Conservation (phyloP, 2,113 vertebrate species). For the Lophotis ruficrista region DNA sequence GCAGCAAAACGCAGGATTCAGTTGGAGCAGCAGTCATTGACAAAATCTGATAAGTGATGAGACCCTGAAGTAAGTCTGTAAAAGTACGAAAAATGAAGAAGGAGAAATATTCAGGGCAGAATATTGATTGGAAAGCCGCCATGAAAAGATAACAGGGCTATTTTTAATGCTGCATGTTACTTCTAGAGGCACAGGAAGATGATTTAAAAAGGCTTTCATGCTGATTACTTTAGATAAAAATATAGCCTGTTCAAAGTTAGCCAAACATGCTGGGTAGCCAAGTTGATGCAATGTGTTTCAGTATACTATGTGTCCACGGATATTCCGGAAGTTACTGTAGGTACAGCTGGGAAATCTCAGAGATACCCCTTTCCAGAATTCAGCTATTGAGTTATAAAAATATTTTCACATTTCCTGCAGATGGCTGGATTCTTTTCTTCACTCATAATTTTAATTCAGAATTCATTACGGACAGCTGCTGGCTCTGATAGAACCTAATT, state of each 20-base stretch:
- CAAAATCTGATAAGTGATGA: constrained; percentile 43
- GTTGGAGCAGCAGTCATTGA: background rate
- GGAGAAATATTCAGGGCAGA: constrained; percentile 56
- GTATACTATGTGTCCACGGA: constrained; percentile 38
- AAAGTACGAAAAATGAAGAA: constrained; percentile 55
- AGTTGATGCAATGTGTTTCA: constrained; percentile 64
- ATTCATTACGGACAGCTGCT: constrained; percentile 83
- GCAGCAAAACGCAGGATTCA: constrained; percentile 8
- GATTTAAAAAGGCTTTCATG: constrained; percentile 65
- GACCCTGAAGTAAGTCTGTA: constrained; percentile 40
- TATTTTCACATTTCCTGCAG: constrained; percentile 83
- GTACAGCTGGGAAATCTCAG: constrained; percentile 80
- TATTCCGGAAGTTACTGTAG: constrained; percentile 70
- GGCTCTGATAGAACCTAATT: constrained; percentile 78
- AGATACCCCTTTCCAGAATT: constrained; percentile 69
- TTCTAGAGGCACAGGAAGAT: constrained; percentile 48
- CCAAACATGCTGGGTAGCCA: constrained; percentile 33
- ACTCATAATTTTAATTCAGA: constrained; percentile 79
- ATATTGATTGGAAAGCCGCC: constrained; percentile 61
- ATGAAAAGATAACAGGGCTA: constrained; percentile 66
- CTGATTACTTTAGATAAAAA: constrained; percentile 75
- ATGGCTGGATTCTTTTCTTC: constrained; percentile 79
- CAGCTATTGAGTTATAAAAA: constrained; percentile 79
- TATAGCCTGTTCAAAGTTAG: constrained; percentile 58
- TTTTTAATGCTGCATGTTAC: constrained; percentile 72